Base-by-base conservation (phyloP, 2,888 invertebrate species). In the Pristionchus fissidentatus region DNA sequence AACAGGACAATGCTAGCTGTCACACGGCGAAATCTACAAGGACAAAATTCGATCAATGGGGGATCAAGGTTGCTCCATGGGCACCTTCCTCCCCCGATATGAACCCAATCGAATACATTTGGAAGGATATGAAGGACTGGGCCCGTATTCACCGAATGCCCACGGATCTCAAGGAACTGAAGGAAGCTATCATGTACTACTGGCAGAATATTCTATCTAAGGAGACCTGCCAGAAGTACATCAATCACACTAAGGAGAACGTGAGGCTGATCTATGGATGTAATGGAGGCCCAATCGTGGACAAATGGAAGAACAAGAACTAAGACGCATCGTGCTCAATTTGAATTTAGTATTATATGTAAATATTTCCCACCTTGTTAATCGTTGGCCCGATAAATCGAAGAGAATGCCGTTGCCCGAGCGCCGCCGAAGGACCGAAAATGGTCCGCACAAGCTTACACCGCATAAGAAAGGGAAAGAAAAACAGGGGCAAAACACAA, bases 71-170 rank as follows among this genome's bases (percentile, higher is more conserved):
- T 35, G 22, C 66, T 3, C 66, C 66, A 3, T 66, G 66, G 66
- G 19, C 66, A 13, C 38, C 66, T 8, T 66, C 66, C 29, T 66
- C 66, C 66, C 66, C 66, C 3, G 66, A 66, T 41, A 13, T 66
- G 35, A 38, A 66, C 38, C 22, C 38, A 1, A 66, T 66, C 22
- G 66, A 66, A 66, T 66, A 38, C n/a, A 29, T 66, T 10, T 66
- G 66, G 66, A 35, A n/a, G 19, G 35, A 35, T 2, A 10, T 66
- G 38, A 66, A 66, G 19, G 35, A 38, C 15, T 66, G 38, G 35
- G 22, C 38, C 10, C 2, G 41, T n/a, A 38, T 35, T 22, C 2
- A 66, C 10, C 38, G 38, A 35, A 66, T 19, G 13, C 66, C 66
- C 15, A 35, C 38, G 19, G 38, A 3, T 22, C 29, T 35, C 7